Evolutionary conservation across 2,888 invertebrate genomes (phyloP), one percentile per base, ranked within the genome.

Genomic region (Phoenoteleia sp.): DNA sequence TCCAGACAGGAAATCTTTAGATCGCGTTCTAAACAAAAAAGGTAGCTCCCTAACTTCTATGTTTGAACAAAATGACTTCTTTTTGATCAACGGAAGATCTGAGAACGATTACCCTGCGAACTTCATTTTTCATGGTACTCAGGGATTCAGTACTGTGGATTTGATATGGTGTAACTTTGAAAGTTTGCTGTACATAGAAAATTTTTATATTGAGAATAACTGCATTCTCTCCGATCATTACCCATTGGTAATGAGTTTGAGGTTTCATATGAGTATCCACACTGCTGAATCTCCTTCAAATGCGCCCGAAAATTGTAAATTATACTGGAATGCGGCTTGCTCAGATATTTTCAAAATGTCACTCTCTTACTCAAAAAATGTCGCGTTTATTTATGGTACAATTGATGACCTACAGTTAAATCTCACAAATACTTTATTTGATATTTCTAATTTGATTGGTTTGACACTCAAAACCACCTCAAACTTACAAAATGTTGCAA

Each of bases 61-160:
- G 1, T 33, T 66, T 29, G 64, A 47, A 19, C 3, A 13, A 1
- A 67, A 67, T 15, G n/a, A 67, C 9, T 67, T 52, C 15, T 6
- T 49, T n/a, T 25, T 52, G 15, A 1, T 67, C 2, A 67, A 67
- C 15, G 67, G 67, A 23, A 67, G 67, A 67, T 9, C 52, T 5
- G 3, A 5, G 3, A 15, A 23, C 9, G 67, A 52, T 52, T 15
- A 9, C 15, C 67, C 67, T 11, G 49, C 33, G 1, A 13, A 67
- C 21, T 52, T 21, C 11, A 67, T 36, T 15, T 67, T 67, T 36
- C 36, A 23, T 11, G 52, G 52, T 2, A 21, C 64, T 25, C 47
- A 33, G 15, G 66, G 49, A 15, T n/a, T 49, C 11, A 67, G 67
- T 19, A 25, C 36, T 5, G 23, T 67, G 0, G 67, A 67, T 23